Conservation (phyloP, 2,888 invertebrate genomes). For the Orchestes rusci region DNA sequence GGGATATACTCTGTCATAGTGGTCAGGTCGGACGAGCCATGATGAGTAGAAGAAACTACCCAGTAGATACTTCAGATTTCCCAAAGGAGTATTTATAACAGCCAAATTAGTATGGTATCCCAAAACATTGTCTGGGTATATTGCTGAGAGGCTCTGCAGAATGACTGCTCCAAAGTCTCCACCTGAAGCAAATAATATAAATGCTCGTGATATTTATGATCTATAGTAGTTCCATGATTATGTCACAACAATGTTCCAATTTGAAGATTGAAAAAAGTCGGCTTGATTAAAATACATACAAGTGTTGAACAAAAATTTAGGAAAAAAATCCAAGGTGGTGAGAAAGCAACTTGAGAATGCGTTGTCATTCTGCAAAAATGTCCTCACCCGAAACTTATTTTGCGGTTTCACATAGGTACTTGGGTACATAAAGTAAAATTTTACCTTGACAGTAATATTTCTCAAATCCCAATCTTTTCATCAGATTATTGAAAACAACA, state of each 20-base stretch:
- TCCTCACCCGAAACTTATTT: too few species aligned
- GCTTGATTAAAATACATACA: too few species aligned
- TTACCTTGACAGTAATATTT: conserved; percentile 70
- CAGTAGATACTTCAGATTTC: conserved; percentile 32
- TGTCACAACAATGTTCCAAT: too few species aligned
- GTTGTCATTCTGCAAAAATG: too few species aligned
- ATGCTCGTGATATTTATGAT: too few species aligned
- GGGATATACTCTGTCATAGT: conserved; percentile 48
- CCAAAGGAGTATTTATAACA: conserved; percentile 14
- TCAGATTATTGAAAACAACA: conserved; percentile 58
- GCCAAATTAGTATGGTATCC: conserved; percentile 52
- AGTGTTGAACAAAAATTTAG: too few species aligned
- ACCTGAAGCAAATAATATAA: conserved; percentile 47
- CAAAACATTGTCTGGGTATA: conserved; percentile 55
- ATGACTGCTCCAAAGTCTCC: conserved; percentile 78
- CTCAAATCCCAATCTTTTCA: conserved; percentile 60
- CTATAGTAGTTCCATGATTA: too few species aligned
- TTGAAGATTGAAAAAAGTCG: too few species aligned
- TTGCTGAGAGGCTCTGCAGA: conserved; percentile 53
- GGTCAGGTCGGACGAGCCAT: conserved; percentile 48
- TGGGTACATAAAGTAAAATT: too few species aligned
- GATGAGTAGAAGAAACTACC: conserved; percentile 51
- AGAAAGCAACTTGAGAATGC: too few species aligned
- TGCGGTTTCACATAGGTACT: too few species aligned
- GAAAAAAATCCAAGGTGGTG: too few species aligned